Percentiles rank a stretch among this genome's conserved stretches.
Evolutionary conservation across 1,140 invertebrate genomes (phyloP).

Genomic region (Asbolus verrucosus): DNA sequence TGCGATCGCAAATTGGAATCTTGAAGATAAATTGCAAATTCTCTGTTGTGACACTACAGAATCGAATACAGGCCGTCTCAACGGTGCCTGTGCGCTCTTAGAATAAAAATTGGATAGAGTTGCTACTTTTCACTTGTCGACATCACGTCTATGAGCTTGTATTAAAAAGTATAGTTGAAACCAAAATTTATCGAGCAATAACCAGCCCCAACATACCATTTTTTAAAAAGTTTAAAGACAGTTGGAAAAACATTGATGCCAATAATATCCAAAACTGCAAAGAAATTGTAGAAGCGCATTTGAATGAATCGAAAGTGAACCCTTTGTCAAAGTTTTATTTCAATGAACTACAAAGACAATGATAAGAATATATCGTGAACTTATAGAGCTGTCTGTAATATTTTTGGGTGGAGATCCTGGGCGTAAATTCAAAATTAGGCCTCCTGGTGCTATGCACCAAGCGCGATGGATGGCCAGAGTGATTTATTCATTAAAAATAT

Average conservation of each 20-base stretch:
- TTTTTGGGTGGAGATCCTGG: conserved; percentile 63
- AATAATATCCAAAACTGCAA: conserved; percentile 39
- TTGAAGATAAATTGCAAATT: conserved; percentile 50
- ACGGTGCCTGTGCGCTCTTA: conserved; percentile 42
- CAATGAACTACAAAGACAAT: conserved; percentile 49
- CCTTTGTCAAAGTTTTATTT: conserved; percentile 47
- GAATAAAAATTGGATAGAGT: conserved; percentile 47
- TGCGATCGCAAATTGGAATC: conserved; percentile 47
- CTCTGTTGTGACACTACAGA: conserved; percentile 48
- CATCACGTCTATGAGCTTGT: conserved; percentile 55
- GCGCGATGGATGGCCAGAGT: conserved; percentile 62
- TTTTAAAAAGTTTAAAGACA: conserved; percentile 54
- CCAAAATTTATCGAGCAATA: conserved; percentile 41
- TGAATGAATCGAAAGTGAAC: neutral
- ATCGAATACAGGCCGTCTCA: conserved; percentile 52
- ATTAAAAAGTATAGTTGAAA: conserved; percentile 53
- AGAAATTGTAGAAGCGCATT: conserved; percentile 44
- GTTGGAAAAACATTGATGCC: conserved; percentile 54
- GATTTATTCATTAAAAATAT: conserved; percentile 60
- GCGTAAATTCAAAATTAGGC: conserved; percentile 60
- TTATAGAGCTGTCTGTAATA: conserved; percentile 63
- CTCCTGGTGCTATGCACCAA: conserved; percentile 64
- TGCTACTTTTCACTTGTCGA: conserved; percentile 52
- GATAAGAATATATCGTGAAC: conserved; percentile 63
- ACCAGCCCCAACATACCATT: conserved; percentile 47